Evolutionary conservation across 2,888 invertebrate genomes (phyloP), one percentile per base, ranked within the genome.

Genomic region (Ecliptopera silaceata): DNA sequence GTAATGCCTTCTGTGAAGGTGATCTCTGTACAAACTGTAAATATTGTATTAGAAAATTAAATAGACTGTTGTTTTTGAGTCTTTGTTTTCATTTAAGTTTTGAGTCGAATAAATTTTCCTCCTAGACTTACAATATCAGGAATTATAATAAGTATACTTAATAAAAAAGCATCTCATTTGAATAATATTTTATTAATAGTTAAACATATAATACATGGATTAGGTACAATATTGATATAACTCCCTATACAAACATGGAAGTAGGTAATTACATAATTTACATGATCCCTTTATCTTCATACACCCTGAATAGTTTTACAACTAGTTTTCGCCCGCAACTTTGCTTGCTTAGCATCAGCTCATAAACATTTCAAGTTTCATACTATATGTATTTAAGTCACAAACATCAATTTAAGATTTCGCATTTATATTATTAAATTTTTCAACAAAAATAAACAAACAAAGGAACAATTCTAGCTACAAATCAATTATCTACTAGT

Each of bases 1-100:
- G 74, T 72, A 18, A 70, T 88, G 84, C 88, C 90, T 90, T 91
- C 90, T 79, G 90, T 90, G 90, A 90, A 91, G 90, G 90, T 73
- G 70, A 67, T 82, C 85, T 84, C 65, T 84, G 82, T 80, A 83
- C 70, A 84, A 74, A 79, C 36, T 88, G 88, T 89, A 88, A 82
- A 88, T 87, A 83, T 81, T 78, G 74, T 72, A 70, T 69, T 70
- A 72, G 64, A 82, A 1, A 79, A 85, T 36, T 15, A 36, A 36
- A 88, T 77, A 46, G 32, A 87, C 73, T 82, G 86, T 90, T 91
- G 88, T 84, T 82, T 88, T 88, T 64, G 63, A 61, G 55, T 29
- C 41, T 49, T 68, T 59, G 69, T 81, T 79, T 77, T 59, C 26
- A 34, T 42, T 39, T 3, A 15, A 5, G 2, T 29, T 4, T 29